Evolutionary conservation across 2,888 invertebrate species (phyloP).

Genomic region (Protophormia terraenovae): DNA sequence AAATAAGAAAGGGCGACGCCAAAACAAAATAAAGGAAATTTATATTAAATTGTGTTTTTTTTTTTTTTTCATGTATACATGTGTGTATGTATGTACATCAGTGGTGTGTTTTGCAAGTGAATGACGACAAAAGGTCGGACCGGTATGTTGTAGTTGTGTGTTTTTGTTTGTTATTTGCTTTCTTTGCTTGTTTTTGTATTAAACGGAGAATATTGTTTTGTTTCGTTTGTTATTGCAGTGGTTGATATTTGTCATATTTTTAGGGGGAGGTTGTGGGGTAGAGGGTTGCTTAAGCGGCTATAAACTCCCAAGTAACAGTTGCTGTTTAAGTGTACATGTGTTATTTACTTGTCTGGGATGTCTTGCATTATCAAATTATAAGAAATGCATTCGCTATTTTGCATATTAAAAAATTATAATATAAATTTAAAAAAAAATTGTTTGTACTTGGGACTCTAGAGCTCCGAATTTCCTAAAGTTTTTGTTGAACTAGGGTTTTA

Average conservation of each 20-base stretch:
- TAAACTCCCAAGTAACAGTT: conserved; percentile 24
- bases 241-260: not conserved
- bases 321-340: not conserved
- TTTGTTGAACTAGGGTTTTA: too few species aligned
- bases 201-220: not conserved
- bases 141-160: conserved; percentile 8
- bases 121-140: conserved; percentile 58
- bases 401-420: too few species aligned
- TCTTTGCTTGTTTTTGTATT: not conserved
- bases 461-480: too few species aligned
- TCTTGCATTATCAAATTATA: not conserved
- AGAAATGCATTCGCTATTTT: too few species aligned
- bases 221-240: not conserved
- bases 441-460: too few species aligned
- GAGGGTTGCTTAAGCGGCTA: not conserved
- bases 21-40: conserved; percentile 40
- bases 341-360: conserved; percentile 1
- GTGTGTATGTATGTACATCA: not conserved
- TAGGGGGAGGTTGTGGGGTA: not conserved
- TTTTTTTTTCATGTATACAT: not conserved
- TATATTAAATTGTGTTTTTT: not conserved
- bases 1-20: conserved; percentile 42
- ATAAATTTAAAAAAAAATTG: too few species aligned
- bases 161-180: not conserved
- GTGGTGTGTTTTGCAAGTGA: conserved; percentile 34